These are phyloP conservation scores for Gerris buenoi DNA, from an alignment of 1,140 invertebrate genomes.

Conservation along the genomic window DNA sequence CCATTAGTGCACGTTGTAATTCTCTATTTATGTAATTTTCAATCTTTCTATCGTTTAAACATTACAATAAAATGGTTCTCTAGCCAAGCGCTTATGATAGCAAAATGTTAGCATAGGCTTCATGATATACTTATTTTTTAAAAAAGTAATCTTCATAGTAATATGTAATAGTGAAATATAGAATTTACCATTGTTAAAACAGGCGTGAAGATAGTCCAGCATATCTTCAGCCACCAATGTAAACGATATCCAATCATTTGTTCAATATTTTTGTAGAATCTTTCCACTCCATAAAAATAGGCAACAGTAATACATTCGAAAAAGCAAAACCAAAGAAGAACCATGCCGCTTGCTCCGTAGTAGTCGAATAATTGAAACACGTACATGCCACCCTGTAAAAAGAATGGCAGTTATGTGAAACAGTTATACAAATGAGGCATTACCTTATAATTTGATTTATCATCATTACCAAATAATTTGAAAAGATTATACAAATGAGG, in stretches of 20 bases:
- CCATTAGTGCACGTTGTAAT: too few relatives aligned
- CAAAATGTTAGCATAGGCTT: not conserved
- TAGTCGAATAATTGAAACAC: conserved; percentile 77
- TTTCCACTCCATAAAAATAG: conserved; percentile 45
- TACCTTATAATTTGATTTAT: too few relatives aligned
- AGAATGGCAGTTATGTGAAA: too few relatives aligned
- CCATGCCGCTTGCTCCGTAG: conserved; percentile 66
- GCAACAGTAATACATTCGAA: conserved; percentile 47
- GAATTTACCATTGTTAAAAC: conserved; percentile 41
- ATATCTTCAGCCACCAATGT: conserved; percentile 34
- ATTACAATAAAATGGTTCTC: too few relatives aligned
- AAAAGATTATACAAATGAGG: too few relatives aligned
- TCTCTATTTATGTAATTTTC: too few relatives aligned
- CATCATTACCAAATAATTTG: too few relatives aligned
- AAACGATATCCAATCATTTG: conserved; percentile 44
- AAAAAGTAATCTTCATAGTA: not conserved
- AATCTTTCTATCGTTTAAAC: too few relatives aligned
- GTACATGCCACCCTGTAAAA: conserved; percentile 77
- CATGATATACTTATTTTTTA: not conserved
- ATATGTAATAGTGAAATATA: not conserved
- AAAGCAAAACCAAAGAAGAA: conserved; percentile 48
- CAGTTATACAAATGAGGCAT: too few relatives aligned
- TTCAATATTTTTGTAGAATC: conserved; percentile 43
- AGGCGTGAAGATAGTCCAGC: conserved; percentile 45
- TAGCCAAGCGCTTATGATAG: not conserved